These are phyloP conservation scores for Macrosoma leucophasiata DNA, from an alignment of 2,888 invertebrate genomes.

Conservation along the genomic window DNA sequence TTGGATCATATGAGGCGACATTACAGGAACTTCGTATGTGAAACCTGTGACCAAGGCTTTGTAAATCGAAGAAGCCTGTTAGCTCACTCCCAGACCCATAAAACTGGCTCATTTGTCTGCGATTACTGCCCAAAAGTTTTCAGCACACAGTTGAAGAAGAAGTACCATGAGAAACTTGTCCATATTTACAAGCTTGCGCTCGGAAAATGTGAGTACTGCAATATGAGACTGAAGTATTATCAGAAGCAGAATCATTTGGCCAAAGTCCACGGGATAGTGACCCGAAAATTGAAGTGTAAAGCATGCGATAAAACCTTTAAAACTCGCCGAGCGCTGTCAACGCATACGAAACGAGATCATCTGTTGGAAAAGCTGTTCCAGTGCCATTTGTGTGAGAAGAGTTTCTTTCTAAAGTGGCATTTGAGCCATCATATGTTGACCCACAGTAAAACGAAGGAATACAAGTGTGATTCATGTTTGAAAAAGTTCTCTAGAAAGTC, in stretches of 20 bases:
- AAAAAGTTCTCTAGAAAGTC: too few relatives aligned
- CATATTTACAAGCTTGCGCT: conserved; percentile 15
- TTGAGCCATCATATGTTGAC: conserved; percentile 42
- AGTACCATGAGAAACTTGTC: conserved; percentile 28
- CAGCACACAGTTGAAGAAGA: conserved; percentile 29
- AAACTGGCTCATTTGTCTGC: conserved; percentile 30
- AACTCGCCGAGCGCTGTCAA: conserved; percentile 6
- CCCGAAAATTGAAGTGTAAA: conserved; percentile 27
- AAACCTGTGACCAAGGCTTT: conserved; percentile 31
- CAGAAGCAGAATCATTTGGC: conserved; percentile 29
- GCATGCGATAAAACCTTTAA: conserved; percentile 23
- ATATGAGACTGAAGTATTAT: conserved; percentile 18
- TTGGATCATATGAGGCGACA: conserved; percentile 39
- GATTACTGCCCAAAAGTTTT: conserved; percentile 30
- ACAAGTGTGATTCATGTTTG: conserved; percentile 39
- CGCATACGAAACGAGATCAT: conserved; percentile 17
- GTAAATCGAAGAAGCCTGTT: conserved; percentile 23
- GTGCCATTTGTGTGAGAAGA: conserved; percentile 27
- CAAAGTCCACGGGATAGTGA: conserved; percentile 26
- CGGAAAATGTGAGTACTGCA: conserved; percentile 35
- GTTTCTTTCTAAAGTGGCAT: conserved; percentile 37
- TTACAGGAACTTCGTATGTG: conserved; percentile 36
- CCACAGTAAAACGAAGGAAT: conserved; percentile 39
- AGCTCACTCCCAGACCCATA: conserved; percentile 20
- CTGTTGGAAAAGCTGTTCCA: conserved; percentile 12